A percentile compares a stretch with the other conserved stretches of the same genome.
Evolutionary conservation across 2,113 vertebrate genomes (phyloP).

Genomic region (Eulemur macaco): DNA sequence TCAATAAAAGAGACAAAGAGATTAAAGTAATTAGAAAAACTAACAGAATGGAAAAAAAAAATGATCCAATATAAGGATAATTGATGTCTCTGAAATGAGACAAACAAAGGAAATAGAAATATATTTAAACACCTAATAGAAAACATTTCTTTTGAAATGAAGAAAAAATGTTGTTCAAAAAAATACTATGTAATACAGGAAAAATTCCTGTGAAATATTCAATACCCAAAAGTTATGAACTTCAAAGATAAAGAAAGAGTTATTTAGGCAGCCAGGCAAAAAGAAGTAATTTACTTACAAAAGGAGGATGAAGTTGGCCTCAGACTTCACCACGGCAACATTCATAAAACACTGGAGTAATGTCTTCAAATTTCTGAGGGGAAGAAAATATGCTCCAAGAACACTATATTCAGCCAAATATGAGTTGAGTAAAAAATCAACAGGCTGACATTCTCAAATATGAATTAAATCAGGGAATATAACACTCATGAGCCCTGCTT

Average conservation of each 20-base stretch:
- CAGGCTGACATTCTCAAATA: neutral
- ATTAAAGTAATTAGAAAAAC: neutral
- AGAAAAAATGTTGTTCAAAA: neutral
- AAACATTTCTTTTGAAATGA: neutral
- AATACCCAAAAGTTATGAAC: neutral
- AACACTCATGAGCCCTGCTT: neutral
- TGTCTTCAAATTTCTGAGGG: neutral
- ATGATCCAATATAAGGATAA: neutral
- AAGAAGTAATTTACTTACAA: neutral
- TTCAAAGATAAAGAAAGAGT: conserved; percentile 19
- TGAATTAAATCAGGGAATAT: neutral
- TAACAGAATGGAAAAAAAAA: neutral
- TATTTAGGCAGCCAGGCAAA: neutral
- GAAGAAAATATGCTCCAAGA: neutral
- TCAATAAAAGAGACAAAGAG: neutral
- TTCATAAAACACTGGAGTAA: neutral
- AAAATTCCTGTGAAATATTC: neutral
- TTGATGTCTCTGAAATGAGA: neutral
- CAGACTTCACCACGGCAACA: neutral
- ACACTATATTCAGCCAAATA: neutral
- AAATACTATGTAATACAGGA: neutral
- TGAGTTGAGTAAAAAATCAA: neutral
- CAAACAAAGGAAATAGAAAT: neutral
- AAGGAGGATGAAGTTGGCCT: neutral
- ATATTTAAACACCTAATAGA: neutral